Base-by-base conservation (phyloP, 92 coral and sea anemone species). In the Palythoa heliodiscus region DNA sequence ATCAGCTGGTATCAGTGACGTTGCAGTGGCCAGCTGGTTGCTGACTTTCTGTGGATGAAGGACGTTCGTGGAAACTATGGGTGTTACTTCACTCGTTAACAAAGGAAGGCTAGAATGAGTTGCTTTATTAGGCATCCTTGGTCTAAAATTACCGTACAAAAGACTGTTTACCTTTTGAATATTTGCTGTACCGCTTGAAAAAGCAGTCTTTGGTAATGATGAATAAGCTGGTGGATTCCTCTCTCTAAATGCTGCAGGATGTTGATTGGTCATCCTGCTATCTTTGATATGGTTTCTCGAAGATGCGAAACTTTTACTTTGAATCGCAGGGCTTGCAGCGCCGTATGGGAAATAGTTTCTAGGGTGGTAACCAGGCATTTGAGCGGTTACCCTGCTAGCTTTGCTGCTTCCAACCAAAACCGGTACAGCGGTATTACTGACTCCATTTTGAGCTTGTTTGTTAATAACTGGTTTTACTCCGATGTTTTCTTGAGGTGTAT, bases 381-480 rank as follows among this genome's bases (percentile, higher is more conserved):
- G 84, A 80, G 52, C 16, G 4, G 43, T 63, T 52, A 80, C 53
- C 53, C 11, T 58, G 6, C 84, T 47, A n/a, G 60, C 7, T 16
- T 48, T 64, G 14, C 29, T 52, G 20, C 29, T 64, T 15, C 72
- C 38, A 20, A 53, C 66, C 43, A 64, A 23, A 80, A 68, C 40
- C 58, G 43, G 84, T 64, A 48, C 39, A 40, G 15, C 17, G 1
- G 71, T 29, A 11, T 50, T 40, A 11, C 20, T 7, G 11, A n/a
- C 37, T 39, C 63, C 58, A 50, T 5, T 22, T 64, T 20, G 84
- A 80, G 15, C 23, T 54, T 66, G 71, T 12, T 19, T 48, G 24
- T 69, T 29, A 11, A 37, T 25, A 67, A 22, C 60, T n/a, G 72
- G 57, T 60, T 78, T 78, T 35, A 7, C 15, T 78, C 8, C 83